Evolutionary conservation across 2,797 vertebrate species (phyloP).

Genomic region (Hippoglossus hippoglossus): DNA sequence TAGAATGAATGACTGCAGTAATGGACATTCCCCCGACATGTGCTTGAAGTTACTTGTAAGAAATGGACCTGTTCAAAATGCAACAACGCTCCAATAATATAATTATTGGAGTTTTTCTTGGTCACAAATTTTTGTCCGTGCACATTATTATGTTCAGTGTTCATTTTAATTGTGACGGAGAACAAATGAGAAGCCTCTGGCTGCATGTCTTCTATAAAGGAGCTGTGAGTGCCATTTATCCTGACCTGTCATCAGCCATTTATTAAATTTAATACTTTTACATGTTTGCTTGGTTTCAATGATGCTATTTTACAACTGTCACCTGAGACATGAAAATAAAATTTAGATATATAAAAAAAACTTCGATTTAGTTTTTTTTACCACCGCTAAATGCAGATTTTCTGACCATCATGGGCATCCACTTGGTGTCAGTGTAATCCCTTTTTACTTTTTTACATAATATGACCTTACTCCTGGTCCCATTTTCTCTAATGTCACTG

Average conservation of each 20-base stretch:
- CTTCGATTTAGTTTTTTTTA: neutral
- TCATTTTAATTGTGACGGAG: constrained; percentile 5
- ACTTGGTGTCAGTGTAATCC: constrained; percentile 56
- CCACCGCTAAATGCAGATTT: rapidly evolving
- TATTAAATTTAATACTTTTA: constrained; percentile 2
- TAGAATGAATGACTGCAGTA: constrained; percentile 29
- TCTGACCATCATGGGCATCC: neutral
- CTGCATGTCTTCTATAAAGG: constrained; percentile 13
- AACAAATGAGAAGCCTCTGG: constrained; percentile 37
- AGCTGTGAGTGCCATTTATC: constrained; percentile 11
- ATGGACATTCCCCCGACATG: constrained; percentile 30
- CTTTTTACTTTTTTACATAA: neutral
- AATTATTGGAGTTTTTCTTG: neutral
- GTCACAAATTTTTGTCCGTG: neutral
- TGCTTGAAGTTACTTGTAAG: constrained; percentile 38
- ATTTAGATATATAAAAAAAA: constrained; percentile 22
- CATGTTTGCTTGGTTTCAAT: constrained; percentile 27
- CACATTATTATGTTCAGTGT: neutral
- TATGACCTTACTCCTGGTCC: constrained; percentile 59
- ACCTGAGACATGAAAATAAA: constrained; percentile 52
- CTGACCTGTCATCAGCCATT: neutral
- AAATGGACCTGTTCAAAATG: neutral
- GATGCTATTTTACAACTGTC: constrained; percentile 43
- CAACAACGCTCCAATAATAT: neutral
- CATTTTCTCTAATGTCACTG: constrained; percentile 41